Conservation (phyloP, 2,113 vertebrate genomes). For the Setophaga petechia region DNA sequence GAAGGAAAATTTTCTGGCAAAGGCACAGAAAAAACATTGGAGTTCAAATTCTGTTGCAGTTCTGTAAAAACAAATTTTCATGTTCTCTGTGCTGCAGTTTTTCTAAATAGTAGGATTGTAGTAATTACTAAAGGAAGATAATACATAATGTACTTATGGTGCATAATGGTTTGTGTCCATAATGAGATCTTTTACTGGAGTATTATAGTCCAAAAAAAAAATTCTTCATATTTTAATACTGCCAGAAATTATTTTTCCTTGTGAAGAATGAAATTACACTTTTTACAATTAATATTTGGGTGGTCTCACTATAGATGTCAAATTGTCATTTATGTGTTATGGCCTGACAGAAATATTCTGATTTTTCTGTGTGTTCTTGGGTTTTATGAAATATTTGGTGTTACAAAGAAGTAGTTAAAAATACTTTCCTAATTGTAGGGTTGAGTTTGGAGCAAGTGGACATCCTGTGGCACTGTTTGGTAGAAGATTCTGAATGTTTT, state of each 20-base stretch:
- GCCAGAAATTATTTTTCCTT: background rate
- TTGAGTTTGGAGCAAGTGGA: conserved; percentile 98
- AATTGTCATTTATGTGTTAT: background rate
- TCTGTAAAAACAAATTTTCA: background rate
- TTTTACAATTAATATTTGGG: background rate
- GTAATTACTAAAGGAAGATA: background rate
- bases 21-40: background rate
- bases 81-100: background rate
- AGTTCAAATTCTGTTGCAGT: background rate
- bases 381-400: background rate
- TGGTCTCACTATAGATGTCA: background rate
- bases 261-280: background rate
- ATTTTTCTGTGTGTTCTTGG: background rate
- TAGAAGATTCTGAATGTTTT: conserved; percentile 95
- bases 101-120: background rate
- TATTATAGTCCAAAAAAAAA: background rate
- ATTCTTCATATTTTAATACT: background rate
- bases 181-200: background rate
- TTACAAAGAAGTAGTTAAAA: background rate
- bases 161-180: background rate
- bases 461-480: conserved; percentile 98
- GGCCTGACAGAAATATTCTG: background rate
- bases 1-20: background rate
- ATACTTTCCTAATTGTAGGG: conserved; percentile 72
- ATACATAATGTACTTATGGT: background rate